phyloP scores from a whole-genome alignment of 2,113 vertebrate genomes.

The Brachypteracias leptosomus region DNA sequence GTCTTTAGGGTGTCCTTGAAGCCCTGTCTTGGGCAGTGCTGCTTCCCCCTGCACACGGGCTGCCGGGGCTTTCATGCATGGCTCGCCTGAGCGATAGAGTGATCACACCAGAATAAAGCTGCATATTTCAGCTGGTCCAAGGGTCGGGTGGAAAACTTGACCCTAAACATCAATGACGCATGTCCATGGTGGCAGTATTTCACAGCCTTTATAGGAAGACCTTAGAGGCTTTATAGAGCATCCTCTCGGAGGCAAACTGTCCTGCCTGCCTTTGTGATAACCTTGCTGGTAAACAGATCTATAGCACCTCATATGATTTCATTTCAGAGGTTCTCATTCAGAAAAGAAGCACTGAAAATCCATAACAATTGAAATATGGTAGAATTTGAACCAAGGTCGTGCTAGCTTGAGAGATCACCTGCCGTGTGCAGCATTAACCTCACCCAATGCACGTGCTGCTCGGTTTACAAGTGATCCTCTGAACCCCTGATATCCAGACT shows the following conservation, averaged over 20 bases:
- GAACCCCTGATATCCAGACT: not conserved
- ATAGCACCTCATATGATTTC: constrained; percentile 29
- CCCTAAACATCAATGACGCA: not conserved
- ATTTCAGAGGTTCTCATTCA: constrained; percentile 45
- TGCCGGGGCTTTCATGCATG: not conserved
- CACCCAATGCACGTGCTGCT: not conserved
- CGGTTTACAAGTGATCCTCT: not conserved
- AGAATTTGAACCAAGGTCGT: constrained; percentile 20
- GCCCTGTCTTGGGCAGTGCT: rapidly evolving
- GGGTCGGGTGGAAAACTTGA: not conserved
- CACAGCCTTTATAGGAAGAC: not conserved
- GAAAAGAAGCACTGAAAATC: constrained; percentile 56
- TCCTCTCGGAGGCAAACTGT: not conserved
- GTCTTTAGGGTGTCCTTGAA: not conserved
- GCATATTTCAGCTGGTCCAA: not conserved
- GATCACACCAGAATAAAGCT: not conserved
- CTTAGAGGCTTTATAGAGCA: not conserved
- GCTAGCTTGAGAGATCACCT: constrained; percentile 9
- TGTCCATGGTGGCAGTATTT: not conserved
- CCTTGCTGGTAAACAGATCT: constrained; percentile 43
- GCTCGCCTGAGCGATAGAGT: not conserved
- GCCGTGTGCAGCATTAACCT: not conserved
- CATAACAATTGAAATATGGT: constrained; percentile 47
- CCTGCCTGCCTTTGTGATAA: constrained; percentile 48
- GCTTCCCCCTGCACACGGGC: not conserved